These are phyloP conservation scores for Brevimyrus niger DNA, from an alignment of 2,113 vertebrate genomes.

Conservation along the genomic window DNA sequence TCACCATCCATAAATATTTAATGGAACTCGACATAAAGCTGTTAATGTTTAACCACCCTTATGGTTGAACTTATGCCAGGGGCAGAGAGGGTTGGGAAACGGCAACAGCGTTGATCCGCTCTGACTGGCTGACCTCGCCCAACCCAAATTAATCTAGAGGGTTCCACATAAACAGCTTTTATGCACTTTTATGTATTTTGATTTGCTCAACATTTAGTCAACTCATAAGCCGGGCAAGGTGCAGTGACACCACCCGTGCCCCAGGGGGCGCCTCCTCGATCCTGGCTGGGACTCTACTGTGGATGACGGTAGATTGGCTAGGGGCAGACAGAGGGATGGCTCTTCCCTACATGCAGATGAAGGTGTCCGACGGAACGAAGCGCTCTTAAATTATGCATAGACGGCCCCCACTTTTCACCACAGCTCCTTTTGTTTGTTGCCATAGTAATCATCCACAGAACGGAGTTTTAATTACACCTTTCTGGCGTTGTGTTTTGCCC, in stretches of 20 bases:
- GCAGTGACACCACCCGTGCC: neutral
- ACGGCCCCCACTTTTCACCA: conserved; percentile 20
- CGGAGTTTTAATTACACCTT: conserved; percentile 23
- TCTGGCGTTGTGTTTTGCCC: conserved; percentile 4
- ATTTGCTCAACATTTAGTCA: neutral
- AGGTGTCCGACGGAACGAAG: conserved; percentile 6
- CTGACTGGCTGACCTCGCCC: neutral
- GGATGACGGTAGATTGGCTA: neutral
- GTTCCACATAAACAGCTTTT: neutral
- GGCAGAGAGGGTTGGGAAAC: neutral
- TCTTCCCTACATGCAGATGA: conserved; percentile 1
- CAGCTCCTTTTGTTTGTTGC: conserved; percentile 27
- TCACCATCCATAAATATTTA: conserved; percentile 11
- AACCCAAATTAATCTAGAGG: neutral
- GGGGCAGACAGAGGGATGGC: neutral
- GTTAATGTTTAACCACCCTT: conserved; percentile 3
- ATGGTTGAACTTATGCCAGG: conserved; percentile 11
- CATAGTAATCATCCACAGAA: conserved; percentile 23
- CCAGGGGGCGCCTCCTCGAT: neutral
- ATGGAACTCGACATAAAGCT: conserved; percentile 1
- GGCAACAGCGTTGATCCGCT: neutral
- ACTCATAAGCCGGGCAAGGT: neutral
- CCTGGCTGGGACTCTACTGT: neutral
- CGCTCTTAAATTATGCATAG: conserved; percentile 19
- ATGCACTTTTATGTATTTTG: neutral